Evolutionary conservation across 2,888 invertebrate genomes (phyloP), one percentile per base, ranked within the genome.

Genomic region (Criorhina ranunculi): DNA sequence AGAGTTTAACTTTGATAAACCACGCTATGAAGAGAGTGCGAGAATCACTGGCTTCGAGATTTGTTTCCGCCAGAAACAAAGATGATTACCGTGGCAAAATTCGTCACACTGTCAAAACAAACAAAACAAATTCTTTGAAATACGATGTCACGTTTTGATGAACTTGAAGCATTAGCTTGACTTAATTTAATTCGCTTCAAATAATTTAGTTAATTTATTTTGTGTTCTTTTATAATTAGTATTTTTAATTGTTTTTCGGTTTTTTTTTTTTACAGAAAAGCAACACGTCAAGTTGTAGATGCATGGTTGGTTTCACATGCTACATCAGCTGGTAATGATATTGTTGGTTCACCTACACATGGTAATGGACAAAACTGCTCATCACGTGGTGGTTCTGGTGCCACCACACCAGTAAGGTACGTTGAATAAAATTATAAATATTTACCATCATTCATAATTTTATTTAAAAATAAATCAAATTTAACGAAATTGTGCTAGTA

Each of bases 221-320:
- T 15, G 44, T 62, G n/a, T 12, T 15, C 29, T 55, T 35, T 29
- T 60, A 5, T 62, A 31, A 37, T 24, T 46, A 42, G 15, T 55
- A 15, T 46, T 55, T 49, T 40, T 53, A 33, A 75, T 19, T 57
- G 1, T 24, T 24, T 24, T 24, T 24, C 24, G 2, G 1, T 12
- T 42, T 37, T 76, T 76, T 69, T 76, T 44, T 11, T 72, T 86
- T 79, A 66, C 87, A 97, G 98, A 92, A 98, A 98, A 93, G 98
- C 97, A 88, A 96, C 97, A 87, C 94, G 98, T 88, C 96, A 97
- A 90, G 96, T 98, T 90, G 97, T 98, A 88, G 98, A 98, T 92
- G 95, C 96, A 88, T 98, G 98, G 98, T 93, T 98, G 89, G 95
- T 98, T 87, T 96, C 97, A 7, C 97, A 97, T 92, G 96, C 97